phyloP scores from a whole-genome alignment of 64 coral and sea anemone genomes.

The Stichodactyla helianthus region DNA sequence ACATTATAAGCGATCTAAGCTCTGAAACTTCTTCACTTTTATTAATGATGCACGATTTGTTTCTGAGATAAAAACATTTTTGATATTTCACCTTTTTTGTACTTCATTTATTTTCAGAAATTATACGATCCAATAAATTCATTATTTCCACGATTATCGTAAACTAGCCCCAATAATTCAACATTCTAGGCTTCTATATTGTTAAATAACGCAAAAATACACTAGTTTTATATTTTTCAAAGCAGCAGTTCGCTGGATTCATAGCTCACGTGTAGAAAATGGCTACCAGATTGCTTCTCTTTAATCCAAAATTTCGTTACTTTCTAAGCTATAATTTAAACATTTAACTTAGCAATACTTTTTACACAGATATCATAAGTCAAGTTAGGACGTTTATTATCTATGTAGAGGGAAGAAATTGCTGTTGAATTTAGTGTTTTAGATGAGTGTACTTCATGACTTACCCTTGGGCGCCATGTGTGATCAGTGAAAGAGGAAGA shows the following conservation, averaged over 20 bases:
- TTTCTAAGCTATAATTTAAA: neutral
- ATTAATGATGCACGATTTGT: no score
- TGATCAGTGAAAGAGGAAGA: constrained; percentile 49
- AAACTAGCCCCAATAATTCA: no score
- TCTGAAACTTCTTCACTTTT: no score
- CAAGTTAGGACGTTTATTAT: neutral
- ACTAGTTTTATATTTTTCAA: neutral
- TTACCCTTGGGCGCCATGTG: constrained; percentile 72
- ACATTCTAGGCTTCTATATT: neutral
- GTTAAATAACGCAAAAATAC: neutral
- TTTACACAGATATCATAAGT: neutral
- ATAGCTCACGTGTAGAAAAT: neutral
- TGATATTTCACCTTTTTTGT: no score
- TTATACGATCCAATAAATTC: no score
- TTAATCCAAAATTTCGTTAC: neutral
- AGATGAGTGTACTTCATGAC: neutral
- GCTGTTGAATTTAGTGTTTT: neutral
- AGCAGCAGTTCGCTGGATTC: neutral
- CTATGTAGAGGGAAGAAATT: neutral
- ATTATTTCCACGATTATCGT: no score
- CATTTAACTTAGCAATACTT: neutral
- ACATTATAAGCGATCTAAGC: no score
- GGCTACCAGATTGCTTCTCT: neutral
- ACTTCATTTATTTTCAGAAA: no score
- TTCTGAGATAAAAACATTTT: no score